Conservation (phyloP, 2,113 vertebrate species). For the Stomatorhinus ivindoensis region DNA sequence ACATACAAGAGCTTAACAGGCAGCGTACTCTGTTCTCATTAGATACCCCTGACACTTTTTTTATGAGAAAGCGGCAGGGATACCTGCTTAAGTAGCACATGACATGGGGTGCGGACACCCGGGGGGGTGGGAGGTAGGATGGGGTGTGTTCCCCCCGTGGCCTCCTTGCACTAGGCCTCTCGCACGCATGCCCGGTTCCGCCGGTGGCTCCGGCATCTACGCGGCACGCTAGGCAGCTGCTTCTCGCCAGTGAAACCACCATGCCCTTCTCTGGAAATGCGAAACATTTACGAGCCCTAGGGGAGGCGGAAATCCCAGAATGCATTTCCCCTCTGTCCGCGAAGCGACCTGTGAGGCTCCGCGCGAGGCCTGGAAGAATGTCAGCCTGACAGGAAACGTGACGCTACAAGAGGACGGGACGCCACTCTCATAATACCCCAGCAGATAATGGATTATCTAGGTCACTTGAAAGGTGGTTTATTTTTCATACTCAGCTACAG, state of each 20-base stretch:
- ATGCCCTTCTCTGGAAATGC: neutral
- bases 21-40: slow-evolving; percentile 33
- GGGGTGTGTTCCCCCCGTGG: neutral
- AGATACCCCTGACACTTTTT: slow-evolving; percentile 36
- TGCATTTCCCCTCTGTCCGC: slow-evolving; percentile 9
- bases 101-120: neutral
- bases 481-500: slow-evolving; percentile 70
- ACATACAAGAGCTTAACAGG: slow-evolving; percentile 28
- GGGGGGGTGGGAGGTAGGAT: too few species aligned
- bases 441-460: slow-evolving; percentile 69
- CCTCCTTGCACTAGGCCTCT: neutral
- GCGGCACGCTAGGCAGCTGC: too few species aligned
- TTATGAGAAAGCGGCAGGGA: neutral
- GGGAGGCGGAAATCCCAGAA: neutral
- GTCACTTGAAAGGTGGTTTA: slow-evolving; percentile 64
- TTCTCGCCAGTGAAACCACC: neutral
- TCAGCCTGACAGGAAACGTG: slow-evolving; percentile 51
- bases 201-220: neutral
- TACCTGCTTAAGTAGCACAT: too few species aligned
- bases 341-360: neutral
- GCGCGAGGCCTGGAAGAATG: slow-evolving; percentile 35
- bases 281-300: neutral
- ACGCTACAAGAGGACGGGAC: slow-evolving; percentile 56
- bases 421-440: slow-evolving; percentile 63
- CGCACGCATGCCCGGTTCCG: neutral